These are phyloP conservation scores for Pimpla rufipes DNA, from an alignment of 2,888 invertebrate genomes.

Conservation along the genomic window DNA sequence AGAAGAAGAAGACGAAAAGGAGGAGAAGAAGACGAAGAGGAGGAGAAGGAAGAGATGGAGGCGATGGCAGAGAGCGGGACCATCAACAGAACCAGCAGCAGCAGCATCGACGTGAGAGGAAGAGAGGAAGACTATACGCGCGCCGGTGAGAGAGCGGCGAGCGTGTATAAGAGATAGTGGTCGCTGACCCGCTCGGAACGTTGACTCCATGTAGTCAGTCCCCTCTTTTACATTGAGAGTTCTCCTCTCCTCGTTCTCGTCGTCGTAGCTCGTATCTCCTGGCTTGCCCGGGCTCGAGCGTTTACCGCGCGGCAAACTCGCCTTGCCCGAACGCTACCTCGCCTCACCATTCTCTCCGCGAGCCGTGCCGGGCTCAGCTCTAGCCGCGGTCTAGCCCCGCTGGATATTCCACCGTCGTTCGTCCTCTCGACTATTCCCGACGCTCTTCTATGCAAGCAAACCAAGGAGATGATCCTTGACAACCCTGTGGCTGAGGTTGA, in stretches of 20 bases:
- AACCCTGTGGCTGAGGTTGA: too few relatives aligned
- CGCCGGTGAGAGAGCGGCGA: constrained; percentile 76
- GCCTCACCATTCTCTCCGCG: constrained; percentile 60
- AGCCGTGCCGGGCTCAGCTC: constrained; percentile 10
- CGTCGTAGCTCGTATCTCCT: constrained; percentile 43
- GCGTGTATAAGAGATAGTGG: constrained; percentile 81
- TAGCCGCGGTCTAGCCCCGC: constrained; percentile 18
- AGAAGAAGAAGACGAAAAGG: constrained; percentile 52
- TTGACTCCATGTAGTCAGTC: constrained; percentile 84
- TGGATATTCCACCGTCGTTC: not conserved
- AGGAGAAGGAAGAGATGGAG: constrained; percentile 42
- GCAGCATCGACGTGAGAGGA: constrained; percentile 63
- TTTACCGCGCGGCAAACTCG: constrained; percentile 60
- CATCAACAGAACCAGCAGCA: constrained; percentile 53
- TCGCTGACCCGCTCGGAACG: constrained; percentile 85
- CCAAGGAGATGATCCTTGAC: not conserved
- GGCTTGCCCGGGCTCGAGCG: constrained; percentile 56
- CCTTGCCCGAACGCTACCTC: constrained; percentile 60
- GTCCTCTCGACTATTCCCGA: not conserved
- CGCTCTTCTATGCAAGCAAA: not conserved
- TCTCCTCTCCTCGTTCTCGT: constrained; percentile 39
- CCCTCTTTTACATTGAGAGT: constrained; percentile 77
- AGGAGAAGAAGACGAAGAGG: constrained; percentile 8
- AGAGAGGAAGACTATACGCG: constrained; percentile 65
- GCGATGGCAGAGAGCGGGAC: constrained; percentile 58